These are phyloP conservation scores for Coturnix japonica DNA, from an alignment of 2,113 vertebrate species.

Conservation along the genomic window DNA sequence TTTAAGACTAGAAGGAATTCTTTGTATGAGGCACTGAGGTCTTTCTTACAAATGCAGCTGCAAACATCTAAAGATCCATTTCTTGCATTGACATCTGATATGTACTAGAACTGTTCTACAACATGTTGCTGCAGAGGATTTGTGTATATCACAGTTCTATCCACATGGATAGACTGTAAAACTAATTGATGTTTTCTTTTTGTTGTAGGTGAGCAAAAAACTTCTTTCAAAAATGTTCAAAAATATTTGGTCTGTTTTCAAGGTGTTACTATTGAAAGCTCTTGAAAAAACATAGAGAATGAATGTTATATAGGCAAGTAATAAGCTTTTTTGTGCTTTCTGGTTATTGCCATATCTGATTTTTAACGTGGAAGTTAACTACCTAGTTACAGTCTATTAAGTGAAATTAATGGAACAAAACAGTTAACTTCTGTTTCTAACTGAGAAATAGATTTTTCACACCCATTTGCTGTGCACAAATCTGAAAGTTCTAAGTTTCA, in stretches of 20 bases:
- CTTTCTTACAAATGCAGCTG: not conserved
- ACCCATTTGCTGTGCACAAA: constrained; percentile 59
- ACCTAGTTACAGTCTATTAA: constrained; percentile 42
- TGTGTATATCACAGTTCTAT: not conserved
- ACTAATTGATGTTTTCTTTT: not conserved
- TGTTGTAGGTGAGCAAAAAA: not conserved
- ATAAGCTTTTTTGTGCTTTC: constrained; percentile 43
- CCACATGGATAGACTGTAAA: not conserved
- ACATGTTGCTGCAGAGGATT: constrained; percentile 35
- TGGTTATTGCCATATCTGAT: constrained; percentile 27
- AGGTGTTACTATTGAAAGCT: constrained; percentile 19
- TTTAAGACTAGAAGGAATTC: not conserved
- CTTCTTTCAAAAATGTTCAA: not conserved
- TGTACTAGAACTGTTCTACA: not conserved
- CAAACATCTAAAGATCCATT: constrained; percentile 14
- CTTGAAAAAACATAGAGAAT: not conserved
- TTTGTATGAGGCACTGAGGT: not conserved
- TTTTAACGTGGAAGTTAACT: constrained; percentile 59
- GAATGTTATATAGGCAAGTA: constrained; percentile 8
- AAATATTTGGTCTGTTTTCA: constrained; percentile 36
- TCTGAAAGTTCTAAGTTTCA: constrained; percentile 40
- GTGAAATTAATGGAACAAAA: not conserved
- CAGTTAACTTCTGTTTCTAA: not conserved
- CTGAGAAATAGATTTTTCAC: constrained; percentile 44
- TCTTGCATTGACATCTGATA: constrained; percentile 45